Conservation (phyloP, 2,888 invertebrate species). For the Drosophila paracracens region DNA sequence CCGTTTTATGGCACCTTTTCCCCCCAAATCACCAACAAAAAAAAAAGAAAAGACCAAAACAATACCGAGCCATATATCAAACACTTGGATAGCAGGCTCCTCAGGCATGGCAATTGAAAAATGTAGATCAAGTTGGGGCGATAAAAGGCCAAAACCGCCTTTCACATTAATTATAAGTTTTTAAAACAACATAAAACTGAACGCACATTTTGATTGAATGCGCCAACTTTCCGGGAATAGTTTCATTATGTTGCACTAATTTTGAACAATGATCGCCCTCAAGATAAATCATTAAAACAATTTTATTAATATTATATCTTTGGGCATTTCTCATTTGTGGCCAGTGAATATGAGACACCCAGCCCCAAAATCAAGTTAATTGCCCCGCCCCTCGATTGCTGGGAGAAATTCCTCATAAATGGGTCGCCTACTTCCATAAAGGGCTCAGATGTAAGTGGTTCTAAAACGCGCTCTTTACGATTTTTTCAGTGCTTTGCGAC, state of each 20-base stretch:
- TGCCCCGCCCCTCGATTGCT: slow-evolving; percentile 13
- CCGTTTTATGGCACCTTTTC: slow-evolving; percentile 66
- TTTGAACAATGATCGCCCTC: slow-evolving; percentile 40
- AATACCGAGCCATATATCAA: slow-evolving; percentile 35
- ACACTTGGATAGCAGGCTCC: slow-evolving; percentile 22
- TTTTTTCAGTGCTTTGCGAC: slow-evolving; percentile 22
- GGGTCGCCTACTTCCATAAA: slow-evolving; percentile 45
- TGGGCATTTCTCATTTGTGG: slow-evolving; percentile 25
- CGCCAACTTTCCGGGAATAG: slow-evolving; percentile 62
- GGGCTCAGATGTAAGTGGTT: slow-evolving; percentile 20
- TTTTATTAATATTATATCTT: slow-evolving; percentile 64
- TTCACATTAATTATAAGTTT: slow-evolving; percentile 80
- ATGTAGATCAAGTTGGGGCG: slow-evolving; percentile 73
- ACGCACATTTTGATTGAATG: slow-evolving; percentile 76
- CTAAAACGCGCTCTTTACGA: slow-evolving; percentile 39
- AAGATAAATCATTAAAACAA: slow-evolving; percentile 68
- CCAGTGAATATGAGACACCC: slow-evolving; percentile 42
- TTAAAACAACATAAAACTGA: slow-evolving; percentile 63
- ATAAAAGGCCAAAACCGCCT: slow-evolving; percentile 64
- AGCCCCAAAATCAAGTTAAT: slow-evolving; percentile 44
- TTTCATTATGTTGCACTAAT: slow-evolving; percentile 73
- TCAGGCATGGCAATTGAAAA: slow-evolving; percentile 56
- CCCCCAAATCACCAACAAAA: not conserved
- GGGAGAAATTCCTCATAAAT: slow-evolving; percentile 51
- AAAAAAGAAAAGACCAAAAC: slow-evolving; percentile 21